Base-by-base conservation (phyloP, 2,113 vertebrate species). In the Tylochromis polylepis region DNA sequence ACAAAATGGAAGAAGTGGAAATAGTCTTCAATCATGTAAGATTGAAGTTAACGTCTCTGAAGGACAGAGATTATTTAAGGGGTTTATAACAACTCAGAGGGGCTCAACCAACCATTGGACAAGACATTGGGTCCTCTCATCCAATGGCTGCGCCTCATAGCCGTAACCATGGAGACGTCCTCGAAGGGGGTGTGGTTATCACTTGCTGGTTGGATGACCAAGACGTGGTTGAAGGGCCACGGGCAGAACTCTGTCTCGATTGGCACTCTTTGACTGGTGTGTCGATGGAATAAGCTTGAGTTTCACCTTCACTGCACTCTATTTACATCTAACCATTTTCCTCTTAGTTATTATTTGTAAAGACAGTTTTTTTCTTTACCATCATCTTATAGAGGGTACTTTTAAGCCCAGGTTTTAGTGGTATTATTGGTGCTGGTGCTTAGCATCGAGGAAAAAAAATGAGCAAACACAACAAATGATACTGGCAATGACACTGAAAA, bases 151-250 rank as follows among this genome's bases (percentile, higher is more conserved):
- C 18, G 88, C 83, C 85, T 91, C 93, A 87, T 24, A 82, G 91
- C 43, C 46, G 85, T 93, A 93, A 95, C 93, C 94, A 94, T 94
- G 94, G 89, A 91, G 91, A 93, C 87, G 85, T 92, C 85, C 7
- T 89, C 51, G 22, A 38, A 78, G 36, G 65, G 67, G 2, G 4
- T 43, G 65, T 41, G 65, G 59, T 72, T 86, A 65, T 89, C 90
- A 75, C 86, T 90, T 34, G 96, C 96, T 97, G 96, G 97, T 94
- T 95, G 82, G 96, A 97, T 96, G 97, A 96, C 95, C 96, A 93
- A 92, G 95, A 82, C 1, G 79, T 58, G 53, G 82, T 58, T 65
- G 85, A 97, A 95, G 95, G 96, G 95, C 96, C 96, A 97, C 1
- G 11, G 20, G 95, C 93, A 94, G 94, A 96, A 90, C 93, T 38